A percentile compares a stretch with the other conserved stretches of the same genome.
phyloP scores from a whole-genome alignment of 2,113 vertebrate genomes.

The Hemiscyllium ocellatum region DNA sequence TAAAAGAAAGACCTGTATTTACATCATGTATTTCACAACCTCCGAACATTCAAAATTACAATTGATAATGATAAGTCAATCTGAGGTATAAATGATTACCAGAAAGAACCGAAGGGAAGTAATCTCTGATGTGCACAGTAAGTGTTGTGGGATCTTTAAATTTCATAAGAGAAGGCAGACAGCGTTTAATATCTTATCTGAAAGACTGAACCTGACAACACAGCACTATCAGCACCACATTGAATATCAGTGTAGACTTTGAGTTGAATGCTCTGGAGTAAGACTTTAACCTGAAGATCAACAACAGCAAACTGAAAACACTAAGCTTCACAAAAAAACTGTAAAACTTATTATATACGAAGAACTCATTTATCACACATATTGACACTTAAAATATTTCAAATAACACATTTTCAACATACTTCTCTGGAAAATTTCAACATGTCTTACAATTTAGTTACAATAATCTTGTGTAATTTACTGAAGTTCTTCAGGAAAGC shows the following conservation, averaged over 20 bases:
- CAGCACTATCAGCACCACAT: background rate
- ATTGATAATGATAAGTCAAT: background rate
- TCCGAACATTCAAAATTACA: background rate
- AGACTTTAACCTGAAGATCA: background rate
- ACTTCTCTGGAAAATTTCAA: background rate
- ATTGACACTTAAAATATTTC: background rate
- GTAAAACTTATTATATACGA: background rate
- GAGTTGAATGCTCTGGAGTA: background rate
- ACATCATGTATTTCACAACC: background rate
- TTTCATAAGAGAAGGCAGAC: background rate
- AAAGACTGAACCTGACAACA: background rate
- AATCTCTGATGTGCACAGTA: background rate
- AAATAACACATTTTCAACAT: background rate
- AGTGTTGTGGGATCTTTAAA: background rate
- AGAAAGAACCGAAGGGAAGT: background rate
- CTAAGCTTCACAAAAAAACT: background rate
- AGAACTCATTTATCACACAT: background rate
- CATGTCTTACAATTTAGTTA: background rate
- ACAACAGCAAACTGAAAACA: background rate
- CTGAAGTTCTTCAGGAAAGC: background rate
- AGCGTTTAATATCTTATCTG: background rate
- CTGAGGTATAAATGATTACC: background rate
- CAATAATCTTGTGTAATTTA: background rate
- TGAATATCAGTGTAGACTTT: background rate
- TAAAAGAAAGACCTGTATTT: background rate